Evolutionary conservation across 2,797 vertebrate species (phyloP).

Genomic region (Tokudaia tokunoshimensis): DNA sequence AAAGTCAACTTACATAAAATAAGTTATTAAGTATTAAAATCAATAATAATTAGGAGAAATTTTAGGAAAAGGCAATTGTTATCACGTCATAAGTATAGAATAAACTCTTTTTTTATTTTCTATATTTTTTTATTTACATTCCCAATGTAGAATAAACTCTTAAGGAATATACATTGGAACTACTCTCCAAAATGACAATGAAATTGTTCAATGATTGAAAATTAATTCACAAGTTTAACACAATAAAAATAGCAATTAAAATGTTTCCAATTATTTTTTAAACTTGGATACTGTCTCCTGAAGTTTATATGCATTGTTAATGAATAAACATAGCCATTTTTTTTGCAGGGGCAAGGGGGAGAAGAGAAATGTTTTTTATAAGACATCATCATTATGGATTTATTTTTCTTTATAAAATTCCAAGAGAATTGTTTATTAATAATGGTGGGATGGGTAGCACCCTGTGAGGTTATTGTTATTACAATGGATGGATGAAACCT

Average conservation of each 20-base stretch:
- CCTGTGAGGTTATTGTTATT: neutral
- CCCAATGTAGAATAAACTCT: neutral
- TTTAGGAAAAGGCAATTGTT: neutral
- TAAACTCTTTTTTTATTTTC: neutral
- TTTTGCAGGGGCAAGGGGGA: neutral
- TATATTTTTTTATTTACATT: no score
- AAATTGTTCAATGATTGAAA: conserved; percentile 37
- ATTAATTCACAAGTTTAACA: neutral
- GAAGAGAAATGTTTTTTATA: neutral
- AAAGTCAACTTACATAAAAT: neutral
- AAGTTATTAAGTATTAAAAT: conserved; percentile 18
- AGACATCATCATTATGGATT: neutral
- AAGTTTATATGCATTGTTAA: neutral
- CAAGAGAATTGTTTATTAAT: neutral
- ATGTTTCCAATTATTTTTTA: conserved; percentile 24
- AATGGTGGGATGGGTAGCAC: neutral
- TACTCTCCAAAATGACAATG: conserved; percentile 32
- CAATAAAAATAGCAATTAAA: neutral
- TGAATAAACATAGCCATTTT: neutral
- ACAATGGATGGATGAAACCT: neutral
- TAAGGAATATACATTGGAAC: neutral
- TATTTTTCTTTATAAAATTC: neutral
- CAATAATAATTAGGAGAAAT: neutral
- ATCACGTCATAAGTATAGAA: conserved; percentile 30
- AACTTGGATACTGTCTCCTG: neutral